Evolutionary conservation across 2,113 vertebrate species (phyloP).

Genomic region (Phodopus roborovskii): DNA sequence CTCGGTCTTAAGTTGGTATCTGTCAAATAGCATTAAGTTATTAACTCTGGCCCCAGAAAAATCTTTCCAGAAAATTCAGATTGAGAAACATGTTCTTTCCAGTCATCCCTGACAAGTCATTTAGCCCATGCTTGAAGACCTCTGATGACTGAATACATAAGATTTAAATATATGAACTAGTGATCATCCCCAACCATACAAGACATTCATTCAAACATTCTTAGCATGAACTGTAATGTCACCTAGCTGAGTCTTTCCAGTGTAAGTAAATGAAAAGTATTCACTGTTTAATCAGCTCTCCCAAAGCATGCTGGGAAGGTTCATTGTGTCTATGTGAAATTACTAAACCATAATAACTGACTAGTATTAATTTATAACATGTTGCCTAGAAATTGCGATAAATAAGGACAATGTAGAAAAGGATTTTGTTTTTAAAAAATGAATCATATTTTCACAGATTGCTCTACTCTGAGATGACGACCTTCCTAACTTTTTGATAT

Average conservation of each 20-base stretch:
- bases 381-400: constrained; percentile 4
- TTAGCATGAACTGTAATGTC: background rate
- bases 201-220: background rate
- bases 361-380: background rate
- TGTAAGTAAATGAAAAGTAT: background rate
- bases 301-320: background rate
- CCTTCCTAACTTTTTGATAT: background rate
- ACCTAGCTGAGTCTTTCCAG: background rate
- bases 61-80: background rate
- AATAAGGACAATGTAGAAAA: background rate
- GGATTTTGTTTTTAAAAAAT: background rate
- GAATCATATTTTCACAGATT: background rate
- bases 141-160: background rate
- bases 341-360: background rate
- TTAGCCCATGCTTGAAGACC: background rate
- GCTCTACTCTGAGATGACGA: background rate
- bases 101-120: background rate
- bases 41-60: background rate
- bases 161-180: background rate
- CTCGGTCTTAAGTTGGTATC: background rate
- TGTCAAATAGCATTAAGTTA: background rate
- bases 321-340: background rate
- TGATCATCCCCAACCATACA: background rate
- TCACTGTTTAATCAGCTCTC: background rate
- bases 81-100: background rate